A percentile compares a stretch with the other conserved stretches of the same genome.
These are phyloP conservation scores for Drosophila anomalata DNA, from an alignment of 2,888 invertebrate genomes.

Conservation along the genomic window DNA sequence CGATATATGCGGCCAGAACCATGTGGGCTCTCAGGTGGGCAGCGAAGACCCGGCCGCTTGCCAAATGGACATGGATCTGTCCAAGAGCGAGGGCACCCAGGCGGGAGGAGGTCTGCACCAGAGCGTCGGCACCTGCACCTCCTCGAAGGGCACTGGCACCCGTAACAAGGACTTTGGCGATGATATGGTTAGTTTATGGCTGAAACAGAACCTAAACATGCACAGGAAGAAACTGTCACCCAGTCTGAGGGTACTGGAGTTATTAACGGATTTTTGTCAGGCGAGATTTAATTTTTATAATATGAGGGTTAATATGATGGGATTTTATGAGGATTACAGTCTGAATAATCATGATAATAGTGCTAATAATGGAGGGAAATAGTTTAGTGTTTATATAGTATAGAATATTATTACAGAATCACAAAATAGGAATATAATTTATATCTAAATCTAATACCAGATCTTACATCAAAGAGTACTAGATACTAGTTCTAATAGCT, in stretches of 20 bases:
- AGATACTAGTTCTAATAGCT: too few species aligned
- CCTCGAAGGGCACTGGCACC: slow-evolving; percentile 86
- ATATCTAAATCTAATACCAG: too few species aligned
- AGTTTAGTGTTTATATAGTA: too few species aligned
- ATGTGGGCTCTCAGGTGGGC: slow-evolving; percentile 86
- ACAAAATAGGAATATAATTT: too few species aligned
- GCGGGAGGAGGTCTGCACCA: slow-evolving; percentile 89
- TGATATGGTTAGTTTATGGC: slow-evolving; percentile 85
- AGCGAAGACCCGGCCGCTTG: slow-evolving; percentile 84
- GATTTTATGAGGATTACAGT: not conserved
- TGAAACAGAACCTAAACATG: too few species aligned
- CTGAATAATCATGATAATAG: not conserved
- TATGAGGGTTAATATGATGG: not conserved
- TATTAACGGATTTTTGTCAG: not conserved
- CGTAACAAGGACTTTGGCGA: slow-evolving; percentile 87
- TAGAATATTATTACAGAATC: too few species aligned
- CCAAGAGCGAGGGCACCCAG: slow-evolving; percentile 92
- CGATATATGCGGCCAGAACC: slow-evolving; percentile 88
- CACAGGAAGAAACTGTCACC: not conserved
- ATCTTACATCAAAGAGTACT: too few species aligned
- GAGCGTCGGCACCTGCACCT: slow-evolving; percentile 85
- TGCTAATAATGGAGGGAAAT: too few species aligned
- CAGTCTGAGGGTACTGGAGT: not conserved
- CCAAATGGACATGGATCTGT: slow-evolving; percentile 86
- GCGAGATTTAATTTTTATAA: not conserved